phyloP scores from a whole-genome alignment of 2,797 vertebrate species.

The Chelmon rostratus region DNA sequence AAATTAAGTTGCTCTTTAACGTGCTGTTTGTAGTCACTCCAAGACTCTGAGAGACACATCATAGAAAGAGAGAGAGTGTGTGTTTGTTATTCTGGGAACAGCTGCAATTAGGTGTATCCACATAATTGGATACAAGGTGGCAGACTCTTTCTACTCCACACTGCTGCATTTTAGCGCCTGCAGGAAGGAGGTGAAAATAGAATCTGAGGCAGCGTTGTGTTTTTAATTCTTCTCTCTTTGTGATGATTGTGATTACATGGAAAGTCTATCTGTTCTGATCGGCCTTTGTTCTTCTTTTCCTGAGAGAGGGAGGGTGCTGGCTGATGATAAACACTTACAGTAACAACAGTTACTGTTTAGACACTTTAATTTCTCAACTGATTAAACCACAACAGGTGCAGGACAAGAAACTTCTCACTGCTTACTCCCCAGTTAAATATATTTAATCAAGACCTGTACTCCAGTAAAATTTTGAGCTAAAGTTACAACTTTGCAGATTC shows the following conservation, averaged over 20 bases:
- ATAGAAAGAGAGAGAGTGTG: background rate
- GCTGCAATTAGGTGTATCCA: constrained; percentile 47
- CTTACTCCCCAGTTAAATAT: no score
- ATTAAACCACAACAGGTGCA: background rate
- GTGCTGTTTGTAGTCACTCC: constrained; percentile 22
- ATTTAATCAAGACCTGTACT: no score
- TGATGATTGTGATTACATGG: background rate
- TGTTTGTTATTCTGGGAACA: constrained; percentile 41
- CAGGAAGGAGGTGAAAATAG: constrained; percentile 26
- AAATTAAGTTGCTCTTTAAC: constrained; percentile 29
- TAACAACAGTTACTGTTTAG: background rate
- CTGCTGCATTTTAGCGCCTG: constrained; percentile 8
- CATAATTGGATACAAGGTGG: constrained; percentile 46
- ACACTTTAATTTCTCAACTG: background rate
- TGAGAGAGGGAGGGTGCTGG: background rate
- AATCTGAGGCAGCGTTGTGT: background rate
- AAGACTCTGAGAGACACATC: constrained; percentile 12
- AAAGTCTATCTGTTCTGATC: background rate
- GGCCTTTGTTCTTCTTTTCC: constrained; percentile 25
- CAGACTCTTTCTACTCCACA: constrained; percentile 1
- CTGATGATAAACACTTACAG: constrained; percentile 3
- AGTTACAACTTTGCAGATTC: background rate
- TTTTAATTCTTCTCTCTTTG: background rate
- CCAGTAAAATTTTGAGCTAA: no score
- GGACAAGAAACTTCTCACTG: background rate